Percentiles rank a stretch among this genome's conserved stretches.
phyloP scores from a whole-genome alignment of 1,140 invertebrate genomes.

The Anoplophora glabripennis region DNA sequence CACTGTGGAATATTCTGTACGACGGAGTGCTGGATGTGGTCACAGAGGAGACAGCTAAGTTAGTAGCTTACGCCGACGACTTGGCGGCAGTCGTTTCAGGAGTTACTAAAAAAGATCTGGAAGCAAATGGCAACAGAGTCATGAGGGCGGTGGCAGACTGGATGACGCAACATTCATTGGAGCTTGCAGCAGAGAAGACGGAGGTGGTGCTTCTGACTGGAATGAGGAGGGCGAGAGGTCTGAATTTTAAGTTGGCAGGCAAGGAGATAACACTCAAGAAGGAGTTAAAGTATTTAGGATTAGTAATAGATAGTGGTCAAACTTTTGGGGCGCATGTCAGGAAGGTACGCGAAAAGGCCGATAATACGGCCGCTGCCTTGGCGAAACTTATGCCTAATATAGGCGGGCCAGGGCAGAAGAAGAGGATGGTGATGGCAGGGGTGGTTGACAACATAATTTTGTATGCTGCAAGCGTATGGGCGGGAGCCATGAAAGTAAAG shows the following conservation, averaged over 20 bases:
- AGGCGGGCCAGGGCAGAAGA: neutral
- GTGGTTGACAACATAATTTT: neutral
- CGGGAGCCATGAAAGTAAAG: neutral
- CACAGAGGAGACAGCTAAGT: constrained; percentile 17
- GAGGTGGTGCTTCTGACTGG: too few species aligned
- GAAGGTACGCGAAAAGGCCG: too few species aligned
- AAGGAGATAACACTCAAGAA: neutral
- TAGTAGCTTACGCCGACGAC: constrained; percentile 41
- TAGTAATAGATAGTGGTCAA: neutral
- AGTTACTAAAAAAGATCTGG: neutral
- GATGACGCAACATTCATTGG: too few species aligned
- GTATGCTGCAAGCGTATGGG: neutral
- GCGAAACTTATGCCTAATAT: neutral
- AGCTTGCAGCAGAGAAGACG: too few species aligned
- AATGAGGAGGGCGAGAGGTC: too few species aligned
- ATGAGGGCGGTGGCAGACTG: neutral
- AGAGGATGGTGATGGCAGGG: neutral
- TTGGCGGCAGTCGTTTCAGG: constrained; percentile 23
- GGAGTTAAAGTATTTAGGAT: neutral
- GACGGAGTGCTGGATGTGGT: constrained; percentile 21
- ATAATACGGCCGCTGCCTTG: too few species aligned
- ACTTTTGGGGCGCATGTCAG: too few species aligned
- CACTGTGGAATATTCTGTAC: constrained; percentile 41
- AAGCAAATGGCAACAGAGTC: neutral
- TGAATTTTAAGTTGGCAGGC: neutral